Base-by-base conservation (phyloP, 2,797 vertebrate species). In the Ptychadena robeensis region DNA sequence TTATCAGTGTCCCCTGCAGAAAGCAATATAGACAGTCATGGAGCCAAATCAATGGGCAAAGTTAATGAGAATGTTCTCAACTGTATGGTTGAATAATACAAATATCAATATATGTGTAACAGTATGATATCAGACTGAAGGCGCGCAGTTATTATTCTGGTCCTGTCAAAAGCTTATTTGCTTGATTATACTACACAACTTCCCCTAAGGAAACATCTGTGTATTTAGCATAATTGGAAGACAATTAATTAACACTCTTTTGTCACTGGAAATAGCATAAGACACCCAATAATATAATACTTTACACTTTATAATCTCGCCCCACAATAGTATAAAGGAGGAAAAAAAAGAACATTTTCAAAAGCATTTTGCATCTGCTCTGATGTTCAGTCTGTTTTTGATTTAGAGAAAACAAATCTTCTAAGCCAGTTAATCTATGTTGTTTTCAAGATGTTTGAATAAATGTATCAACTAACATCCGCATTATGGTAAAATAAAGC, bases 1-100 rank as follows among this genome's bases (percentile, higher is more conserved):
- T 94, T 89, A 90, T 96, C 96, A 96, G 90, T 90, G 95, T 96
- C 96, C 87, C 87, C 92, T 94, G 93, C 91, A 91, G 91, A 94
- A 95, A 92, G 92, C 89, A 87, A 89, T 93, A 90, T 95, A 89
- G 96, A 94, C 92, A 94, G 96, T 96, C 96, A 96, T 91, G 75
- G 67, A 86, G 74, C 87, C 88, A 92, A 94, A 96, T 97, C 96
- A 93, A 95, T 96, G 94, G 88, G 88, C 89, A 95, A 93, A 92
- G 88, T 91, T 91, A 90, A 90, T 90, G 87, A 91, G 91, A 82
- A 79, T 90, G 89, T 94, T 92, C 53, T 69, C 66, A 68, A 69
- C 9, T 40, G n/a, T 89, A 92, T 90, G 87, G 89, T 92, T 89
- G 93, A 92, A 93, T 93, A 92, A 93, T 91, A 88, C 87, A 87